Evolutionary conservation across 2,113 vertebrate species (phyloP).

Genomic region (Paraplagusia blochii): DNA sequence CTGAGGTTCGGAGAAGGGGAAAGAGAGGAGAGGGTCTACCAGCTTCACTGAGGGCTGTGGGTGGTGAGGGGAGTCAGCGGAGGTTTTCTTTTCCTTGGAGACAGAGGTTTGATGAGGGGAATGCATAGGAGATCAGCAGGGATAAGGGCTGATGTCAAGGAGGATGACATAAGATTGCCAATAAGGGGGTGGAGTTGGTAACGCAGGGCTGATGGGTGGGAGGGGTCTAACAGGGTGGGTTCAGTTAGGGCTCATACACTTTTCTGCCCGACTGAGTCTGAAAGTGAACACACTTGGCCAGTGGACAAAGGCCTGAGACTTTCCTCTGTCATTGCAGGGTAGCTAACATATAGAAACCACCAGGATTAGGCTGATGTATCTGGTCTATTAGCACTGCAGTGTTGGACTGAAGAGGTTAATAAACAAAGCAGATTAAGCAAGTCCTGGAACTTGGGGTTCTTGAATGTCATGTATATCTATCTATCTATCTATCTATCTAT

Average conservation of each 20-base stretch:
- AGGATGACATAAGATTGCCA: conserved; percentile 25
- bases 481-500: no score
- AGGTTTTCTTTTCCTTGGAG: conserved; percentile 18
- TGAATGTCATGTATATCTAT: no score
- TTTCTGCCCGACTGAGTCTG: conserved; percentile 49
- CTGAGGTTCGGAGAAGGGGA: conserved; percentile 33
- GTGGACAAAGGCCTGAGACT: conserved; percentile 8
- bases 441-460: no score
- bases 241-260: conserved; percentile 43
- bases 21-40: conserved; percentile 14
- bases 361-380: neutral
- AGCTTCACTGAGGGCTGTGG: neutral
- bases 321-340: conserved; percentile 12
- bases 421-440: no score
- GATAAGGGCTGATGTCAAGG: conserved; percentile 9
- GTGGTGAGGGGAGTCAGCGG: conserved; percentile 11
- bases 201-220: conserved; percentile 13
- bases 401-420: no score
- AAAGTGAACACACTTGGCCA: conserved; percentile 40
- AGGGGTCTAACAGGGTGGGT: conserved; percentile 24
- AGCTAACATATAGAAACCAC: neutral
- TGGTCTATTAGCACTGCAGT: no score
- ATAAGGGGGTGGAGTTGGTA: conserved; percentile 6
- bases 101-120: conserved; percentile 12
- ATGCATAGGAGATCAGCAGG: conserved; percentile 41